Evolutionary conservation across 2,797 vertebrate species (phyloP), one percentile per base, ranked within the genome.

Genomic region (Emys orbicularis): DNA sequence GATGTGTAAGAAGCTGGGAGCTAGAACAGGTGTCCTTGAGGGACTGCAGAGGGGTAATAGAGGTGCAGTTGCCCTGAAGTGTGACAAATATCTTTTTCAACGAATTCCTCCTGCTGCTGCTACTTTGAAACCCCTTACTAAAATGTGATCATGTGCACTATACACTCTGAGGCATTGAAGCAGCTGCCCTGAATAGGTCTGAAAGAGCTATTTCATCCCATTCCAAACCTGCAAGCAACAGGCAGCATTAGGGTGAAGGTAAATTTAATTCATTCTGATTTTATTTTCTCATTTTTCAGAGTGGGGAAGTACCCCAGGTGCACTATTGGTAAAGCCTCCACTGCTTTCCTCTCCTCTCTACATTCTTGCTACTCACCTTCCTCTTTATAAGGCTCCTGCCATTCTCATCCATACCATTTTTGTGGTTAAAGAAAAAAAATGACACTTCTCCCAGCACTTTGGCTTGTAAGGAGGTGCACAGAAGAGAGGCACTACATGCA

Each of bases 151-250:
- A 7, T 0, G 0, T 2, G 59, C 47, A 81, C 80, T 13, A 10
- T 25, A 50, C 12, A 41, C 79, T 49, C 59, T 1, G 1, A 31
- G 29, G 3, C 11, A 31, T 31, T 19, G 65, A 79, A 79, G 31
- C 49, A 76, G 85, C 72, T 79, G 19, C 10, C 25, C 47, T 90
- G 37, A 87, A 68, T 0, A 0, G 79, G 54, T 11, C 47, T 49
- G n/a, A 65, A 85, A 89, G 88, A 13, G 8, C 9, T 34, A 6
- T 41, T 85, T 47, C 59, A 41, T 47, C 50, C 31, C 56, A 57
- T 37, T 41, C 52, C 21, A 87, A 25, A 68, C 13, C n/a, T 47
- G 72, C 12, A 50, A 52, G 37, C 52, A 74, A n/a, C 9, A 12
- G 12, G 19, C 13, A 6, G 74, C 0, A 0, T 6, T 57, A 41